Evolutionary conservation across 2,113 vertebrate species (phyloP).

Genomic region (Bombycilla garrulus): DNA sequence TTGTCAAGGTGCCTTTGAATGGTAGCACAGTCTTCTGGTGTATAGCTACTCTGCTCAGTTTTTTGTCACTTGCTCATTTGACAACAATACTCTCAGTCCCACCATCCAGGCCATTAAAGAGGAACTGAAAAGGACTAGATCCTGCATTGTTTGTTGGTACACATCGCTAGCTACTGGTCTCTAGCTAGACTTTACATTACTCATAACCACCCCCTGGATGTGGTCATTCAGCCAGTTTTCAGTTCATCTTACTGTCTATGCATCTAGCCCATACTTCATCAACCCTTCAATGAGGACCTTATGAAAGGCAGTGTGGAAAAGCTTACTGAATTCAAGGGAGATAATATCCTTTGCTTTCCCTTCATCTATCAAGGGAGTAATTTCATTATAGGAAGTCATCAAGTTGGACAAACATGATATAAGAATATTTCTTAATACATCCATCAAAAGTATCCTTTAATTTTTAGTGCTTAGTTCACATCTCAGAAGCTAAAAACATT

Average conservation of each 20-base stretch:
- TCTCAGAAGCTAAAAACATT: neutral
- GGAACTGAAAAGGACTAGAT: neutral
- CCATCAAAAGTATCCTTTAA: neutral
- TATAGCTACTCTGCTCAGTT: neutral
- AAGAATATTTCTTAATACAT: neutral
- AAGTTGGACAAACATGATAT: neutral
- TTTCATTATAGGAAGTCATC: neutral
- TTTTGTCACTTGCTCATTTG: neutral
- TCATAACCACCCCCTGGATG: neutral
- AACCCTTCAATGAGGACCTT: neutral
- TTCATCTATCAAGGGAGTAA: neutral
- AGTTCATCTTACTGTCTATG: neutral
- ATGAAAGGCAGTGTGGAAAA: neutral
- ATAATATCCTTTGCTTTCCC: neutral
- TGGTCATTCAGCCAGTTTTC: neutral
- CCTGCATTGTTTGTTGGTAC: fast-evolving
- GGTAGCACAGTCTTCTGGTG: neutral
- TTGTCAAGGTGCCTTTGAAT: neutral
- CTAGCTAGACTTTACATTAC: neutral
- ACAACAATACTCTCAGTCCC: neutral
- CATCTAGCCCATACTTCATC: neutral
- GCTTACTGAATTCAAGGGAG: neutral
- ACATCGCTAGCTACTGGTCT: neutral
- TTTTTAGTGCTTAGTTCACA: neutral
- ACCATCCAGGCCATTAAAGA: neutral